These are phyloP conservation scores for Enhydra lutris DNA, from an alignment of 2,113 vertebrate species.

Conservation along the genomic window DNA sequence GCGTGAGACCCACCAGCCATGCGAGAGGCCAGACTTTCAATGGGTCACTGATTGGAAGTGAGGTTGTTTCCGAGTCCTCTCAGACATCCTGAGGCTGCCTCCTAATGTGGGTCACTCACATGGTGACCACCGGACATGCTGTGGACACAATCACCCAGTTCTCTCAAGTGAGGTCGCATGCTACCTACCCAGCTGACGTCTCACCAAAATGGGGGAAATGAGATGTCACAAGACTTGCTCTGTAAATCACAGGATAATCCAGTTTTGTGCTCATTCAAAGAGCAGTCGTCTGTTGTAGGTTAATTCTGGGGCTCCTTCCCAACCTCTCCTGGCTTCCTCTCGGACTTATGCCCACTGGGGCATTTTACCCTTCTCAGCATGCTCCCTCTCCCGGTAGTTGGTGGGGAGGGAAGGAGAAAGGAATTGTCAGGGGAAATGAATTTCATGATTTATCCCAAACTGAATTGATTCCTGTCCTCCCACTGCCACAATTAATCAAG, in stretches of 20 bases:
- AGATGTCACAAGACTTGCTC: background rate
- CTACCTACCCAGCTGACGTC: background rate
- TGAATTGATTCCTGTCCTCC: background rate
- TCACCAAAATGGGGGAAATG: background rate
- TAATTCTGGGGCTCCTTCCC: background rate
- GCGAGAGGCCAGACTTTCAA: background rate
- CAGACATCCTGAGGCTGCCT: conserved; percentile 35
- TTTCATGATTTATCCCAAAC: background rate
- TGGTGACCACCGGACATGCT: background rate
- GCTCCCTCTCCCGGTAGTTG: background rate
- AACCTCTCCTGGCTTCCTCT: background rate
- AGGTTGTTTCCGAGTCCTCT: background rate
- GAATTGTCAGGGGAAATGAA: background rate
- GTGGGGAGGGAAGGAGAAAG: background rate
- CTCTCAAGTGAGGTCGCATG: background rate
- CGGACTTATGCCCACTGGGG: background rate
- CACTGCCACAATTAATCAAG: background rate
- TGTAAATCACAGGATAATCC: background rate
- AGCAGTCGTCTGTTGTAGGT: background rate
- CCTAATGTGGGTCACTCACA: conserved; percentile 31
- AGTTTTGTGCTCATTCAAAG: background rate
- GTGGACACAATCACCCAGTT: background rate
- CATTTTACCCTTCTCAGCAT: background rate
- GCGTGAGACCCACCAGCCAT: background rate
- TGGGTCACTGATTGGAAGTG: background rate